A percentile compares a stretch with the other conserved stretches of the same genome.
Evolutionary conservation across 2,113 vertebrate species (phyloP).

Genomic region (Gobiocypris rarus): DNA sequence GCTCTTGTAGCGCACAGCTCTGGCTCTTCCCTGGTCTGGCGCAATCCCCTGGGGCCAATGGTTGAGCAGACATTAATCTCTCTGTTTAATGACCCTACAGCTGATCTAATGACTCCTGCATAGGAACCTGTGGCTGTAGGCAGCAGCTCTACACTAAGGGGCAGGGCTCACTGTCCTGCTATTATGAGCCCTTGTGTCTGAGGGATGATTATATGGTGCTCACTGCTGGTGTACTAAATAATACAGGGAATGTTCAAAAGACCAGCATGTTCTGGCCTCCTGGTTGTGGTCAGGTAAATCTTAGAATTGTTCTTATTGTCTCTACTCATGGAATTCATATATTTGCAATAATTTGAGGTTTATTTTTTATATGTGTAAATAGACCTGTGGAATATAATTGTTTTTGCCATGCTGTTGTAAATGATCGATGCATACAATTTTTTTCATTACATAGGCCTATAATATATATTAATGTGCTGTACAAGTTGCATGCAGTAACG

Average conservation of each 20-base stretch:
- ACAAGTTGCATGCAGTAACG: too few species aligned
- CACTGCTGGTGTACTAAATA: constrained; percentile 23
- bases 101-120: constrained; percentile 70
- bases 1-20: constrained; percentile 9
- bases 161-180: not conserved
- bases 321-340: not conserved
- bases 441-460: too few species aligned
- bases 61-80: constrained; percentile 76
- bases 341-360: not conserved
- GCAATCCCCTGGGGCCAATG: constrained; percentile 67
- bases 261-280: not conserved
- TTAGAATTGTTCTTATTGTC: not conserved
- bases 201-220: constrained; percentile 13
- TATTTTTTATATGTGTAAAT: not conserved
- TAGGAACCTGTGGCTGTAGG: constrained; percentile 62
- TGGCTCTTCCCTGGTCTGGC: constrained; percentile 56
- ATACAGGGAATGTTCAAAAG: constrained; percentile 36
- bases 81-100: constrained; percentile 72
- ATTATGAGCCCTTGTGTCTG: constrained; percentile 5
- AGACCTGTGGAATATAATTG: too few species aligned
- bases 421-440: too few species aligned
- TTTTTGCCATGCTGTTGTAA: too few species aligned
- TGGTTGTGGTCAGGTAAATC: not conserved
- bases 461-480: too few species aligned
- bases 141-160: constrained; percentile 37